Evolutionary conservation across 2,888 invertebrate genomes (phyloP).

Genomic region (Megaustenia siamemsis): DNA sequence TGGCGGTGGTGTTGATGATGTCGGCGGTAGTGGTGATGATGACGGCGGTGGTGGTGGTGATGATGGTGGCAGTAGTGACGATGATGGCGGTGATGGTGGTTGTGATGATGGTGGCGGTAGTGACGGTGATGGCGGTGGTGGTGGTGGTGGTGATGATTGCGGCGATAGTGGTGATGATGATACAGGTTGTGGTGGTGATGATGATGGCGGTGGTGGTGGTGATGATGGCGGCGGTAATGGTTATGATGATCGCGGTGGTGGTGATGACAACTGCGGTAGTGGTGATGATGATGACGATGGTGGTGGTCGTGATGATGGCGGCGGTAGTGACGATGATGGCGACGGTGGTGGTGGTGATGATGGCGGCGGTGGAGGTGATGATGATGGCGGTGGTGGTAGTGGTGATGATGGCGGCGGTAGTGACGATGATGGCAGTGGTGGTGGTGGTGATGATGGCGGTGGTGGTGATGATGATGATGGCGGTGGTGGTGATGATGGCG

Average conservation of each 20-base stretch:
- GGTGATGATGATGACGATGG: neutral
- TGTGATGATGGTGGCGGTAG: no score
- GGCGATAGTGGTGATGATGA: no score
- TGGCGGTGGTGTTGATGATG: no score
- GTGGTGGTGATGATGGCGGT: conserved; percentile 12
- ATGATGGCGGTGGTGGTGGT: neutral
- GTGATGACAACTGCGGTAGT: neutral
- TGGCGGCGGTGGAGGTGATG: neutral
- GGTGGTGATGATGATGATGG: neutral
- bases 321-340: neutral
- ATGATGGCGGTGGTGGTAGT: neutral
- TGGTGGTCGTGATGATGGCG: neutral
- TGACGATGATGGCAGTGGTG: neutral
- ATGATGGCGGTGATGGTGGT: no score
- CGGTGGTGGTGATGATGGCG: neutral
- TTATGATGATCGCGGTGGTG: neutral
- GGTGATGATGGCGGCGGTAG: neutral
- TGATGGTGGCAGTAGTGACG: conserved; percentile 21
- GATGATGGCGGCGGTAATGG: neutral
- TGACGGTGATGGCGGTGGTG: conserved; percentile 10
- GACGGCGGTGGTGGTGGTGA: conserved; percentile 14
- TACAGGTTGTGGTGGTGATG: no score
- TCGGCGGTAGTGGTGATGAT: conserved; percentile 3
- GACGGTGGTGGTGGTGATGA: neutral
- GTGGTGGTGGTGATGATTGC: conserved; percentile 2